Evolutionary conservation across 2,113 vertebrate genomes (phyloP).

Genomic region (Syngnathus typhle): DNA sequence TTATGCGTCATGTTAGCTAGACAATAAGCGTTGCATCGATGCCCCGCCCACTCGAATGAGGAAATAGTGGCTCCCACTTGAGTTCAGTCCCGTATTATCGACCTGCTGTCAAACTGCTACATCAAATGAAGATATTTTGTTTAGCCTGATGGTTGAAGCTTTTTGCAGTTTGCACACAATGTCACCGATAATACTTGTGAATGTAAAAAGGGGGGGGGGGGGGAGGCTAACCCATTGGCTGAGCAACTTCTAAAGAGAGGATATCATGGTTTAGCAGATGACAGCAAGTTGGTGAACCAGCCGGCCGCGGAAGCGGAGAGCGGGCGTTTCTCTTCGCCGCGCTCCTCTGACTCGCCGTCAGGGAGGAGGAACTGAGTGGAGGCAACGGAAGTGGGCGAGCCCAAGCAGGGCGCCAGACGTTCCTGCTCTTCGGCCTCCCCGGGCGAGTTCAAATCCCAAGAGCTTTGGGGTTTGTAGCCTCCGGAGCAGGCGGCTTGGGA

Average conservation of each 20-base stretch:
- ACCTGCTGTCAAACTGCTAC: slow-evolving; percentile 31
- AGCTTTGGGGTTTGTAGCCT: slow-evolving; percentile 87
- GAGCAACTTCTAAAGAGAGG: slow-evolving; percentile 18
- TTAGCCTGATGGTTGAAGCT: slow-evolving; percentile 4
- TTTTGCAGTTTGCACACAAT: slow-evolving; percentile 12
- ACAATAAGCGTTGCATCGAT: not conserved
- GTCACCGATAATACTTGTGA: slow-evolving; percentile 24
- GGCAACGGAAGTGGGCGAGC: slow-evolving; percentile 88
- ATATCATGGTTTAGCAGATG: slow-evolving; percentile 68
- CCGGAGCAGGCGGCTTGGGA: slow-evolving; percentile 43
- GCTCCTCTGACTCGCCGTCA: slow-evolving; percentile 66
- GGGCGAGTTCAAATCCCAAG: slow-evolving; percentile 79
- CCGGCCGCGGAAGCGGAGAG: slow-evolving; percentile 62
- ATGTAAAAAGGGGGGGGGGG: not conserved
- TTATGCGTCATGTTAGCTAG: not conserved
- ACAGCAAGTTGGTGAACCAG: slow-evolving; percentile 71
- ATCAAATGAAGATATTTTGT: not conserved
- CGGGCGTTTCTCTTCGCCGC: slow-evolving; percentile 63
- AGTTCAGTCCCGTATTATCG: not conserved
- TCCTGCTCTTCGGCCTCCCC: slow-evolving; percentile 68
- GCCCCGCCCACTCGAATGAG: not conserved
- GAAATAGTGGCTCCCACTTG: not conserved
- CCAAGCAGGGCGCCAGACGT: slow-evolving; percentile 75
- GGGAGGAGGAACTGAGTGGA: slow-evolving; percentile 93
- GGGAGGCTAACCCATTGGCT: slow-evolving; percentile 3